A percentile compares a stretch with the other conserved stretches of the same genome.
phyloP scores from a whole-genome alignment of 2,797 vertebrate genomes.

The Rallus crepitans region DNA sequence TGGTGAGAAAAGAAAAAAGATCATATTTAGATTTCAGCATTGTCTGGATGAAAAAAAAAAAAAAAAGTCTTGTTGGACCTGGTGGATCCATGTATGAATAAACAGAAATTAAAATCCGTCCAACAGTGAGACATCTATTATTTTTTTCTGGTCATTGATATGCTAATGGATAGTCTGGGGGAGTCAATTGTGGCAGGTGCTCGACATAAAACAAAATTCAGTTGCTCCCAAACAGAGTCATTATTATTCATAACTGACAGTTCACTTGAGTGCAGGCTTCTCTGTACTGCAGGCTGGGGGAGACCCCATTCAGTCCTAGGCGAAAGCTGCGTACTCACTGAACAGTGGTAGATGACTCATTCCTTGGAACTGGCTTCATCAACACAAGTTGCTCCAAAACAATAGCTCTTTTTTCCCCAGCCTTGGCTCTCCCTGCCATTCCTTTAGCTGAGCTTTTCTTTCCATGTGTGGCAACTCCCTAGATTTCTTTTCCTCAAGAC shows the following conservation, averaged over 20 bases:
- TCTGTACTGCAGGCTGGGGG: neutral
- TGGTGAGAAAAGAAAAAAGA: neutral
- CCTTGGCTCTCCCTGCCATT: neutral
- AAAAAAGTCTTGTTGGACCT: neutral
- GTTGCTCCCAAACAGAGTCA: neutral
- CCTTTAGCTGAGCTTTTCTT: neutral
- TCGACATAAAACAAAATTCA: neutral
- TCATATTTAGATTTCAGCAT: neutral
- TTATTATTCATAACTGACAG: neutral
- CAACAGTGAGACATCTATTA: neutral
- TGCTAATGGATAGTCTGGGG: neutral
- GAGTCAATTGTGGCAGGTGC: neutral
- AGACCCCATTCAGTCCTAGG: neutral
- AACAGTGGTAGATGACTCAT: neutral
- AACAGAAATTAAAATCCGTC: neutral
- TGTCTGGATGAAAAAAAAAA: neutral
- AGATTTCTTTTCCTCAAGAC: neutral
- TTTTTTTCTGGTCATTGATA: neutral
- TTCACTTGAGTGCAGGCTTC: neutral
- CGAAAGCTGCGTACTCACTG: neutral
- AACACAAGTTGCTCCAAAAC: neutral
- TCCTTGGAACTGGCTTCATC: neutral
- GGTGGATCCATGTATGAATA: neutral
- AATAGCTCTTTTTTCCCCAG: neutral
- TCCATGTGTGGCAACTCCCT: neutral